Percentiles rank a stretch among this genome's conserved stretches.
These are phyloP conservation scores for Eclectus roratus DNA, from an alignment of 2,113 vertebrate genomes.

Conservation along the genomic window DNA sequence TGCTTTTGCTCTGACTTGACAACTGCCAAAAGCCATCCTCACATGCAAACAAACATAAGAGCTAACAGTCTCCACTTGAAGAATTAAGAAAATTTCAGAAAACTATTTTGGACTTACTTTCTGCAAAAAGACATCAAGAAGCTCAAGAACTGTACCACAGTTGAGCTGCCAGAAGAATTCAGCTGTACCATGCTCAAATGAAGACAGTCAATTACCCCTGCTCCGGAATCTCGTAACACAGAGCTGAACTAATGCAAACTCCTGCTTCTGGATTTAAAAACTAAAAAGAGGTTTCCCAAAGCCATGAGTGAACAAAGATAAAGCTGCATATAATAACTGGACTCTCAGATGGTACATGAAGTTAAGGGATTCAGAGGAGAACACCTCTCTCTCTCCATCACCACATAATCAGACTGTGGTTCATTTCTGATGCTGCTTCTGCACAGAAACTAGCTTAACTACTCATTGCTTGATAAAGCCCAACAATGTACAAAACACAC, in stretches of 20 bases:
- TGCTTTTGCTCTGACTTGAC: not conserved
- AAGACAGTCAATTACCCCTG: not conserved
- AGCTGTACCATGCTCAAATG: not conserved
- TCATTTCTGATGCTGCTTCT: not conserved
- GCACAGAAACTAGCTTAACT: not conserved
- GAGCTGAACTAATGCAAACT: not conserved
- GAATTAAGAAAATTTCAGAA: not conserved
- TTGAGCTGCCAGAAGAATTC: constrained; percentile 12
- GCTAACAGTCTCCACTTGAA: not conserved
- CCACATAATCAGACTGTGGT: not conserved
- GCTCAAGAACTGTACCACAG: constrained; percentile 17
- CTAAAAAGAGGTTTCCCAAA: not conserved
- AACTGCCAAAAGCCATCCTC: not conserved
- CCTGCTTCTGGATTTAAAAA: not conserved
- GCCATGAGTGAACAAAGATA: not conserved
- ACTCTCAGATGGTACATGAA: not conserved
- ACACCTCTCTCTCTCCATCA: not conserved
- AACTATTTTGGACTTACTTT: not conserved
- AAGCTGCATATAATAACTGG: not conserved
- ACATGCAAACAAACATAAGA: not conserved
- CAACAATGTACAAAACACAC: not conserved
- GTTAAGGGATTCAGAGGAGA: not conserved
- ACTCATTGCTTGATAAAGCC: not conserved
- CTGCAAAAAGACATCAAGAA: not conserved
- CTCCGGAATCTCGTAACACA: not conserved